Conservation (phyloP, 2,888 invertebrate genomes). For the Xiphydria camelus region DNA sequence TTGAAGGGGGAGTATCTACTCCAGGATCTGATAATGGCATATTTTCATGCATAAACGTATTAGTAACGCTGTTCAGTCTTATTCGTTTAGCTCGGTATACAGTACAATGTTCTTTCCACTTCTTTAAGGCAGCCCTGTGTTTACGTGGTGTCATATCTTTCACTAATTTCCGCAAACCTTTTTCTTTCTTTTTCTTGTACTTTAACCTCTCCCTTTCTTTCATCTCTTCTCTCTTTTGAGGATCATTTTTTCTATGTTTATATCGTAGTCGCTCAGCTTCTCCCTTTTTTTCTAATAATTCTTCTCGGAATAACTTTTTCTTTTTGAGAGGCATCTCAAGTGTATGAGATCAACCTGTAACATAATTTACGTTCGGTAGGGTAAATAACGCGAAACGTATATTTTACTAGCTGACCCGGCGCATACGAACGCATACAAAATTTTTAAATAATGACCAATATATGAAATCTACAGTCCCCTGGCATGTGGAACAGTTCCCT, state of each 20-base stretch:
- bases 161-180: constrained; percentile 12
- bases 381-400: no score
- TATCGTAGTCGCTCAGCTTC: constrained; percentile 13
- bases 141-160: constrained; percentile 15
- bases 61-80: background rate
- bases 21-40: no score
- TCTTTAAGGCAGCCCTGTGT: constrained; percentile 10
- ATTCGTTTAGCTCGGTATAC: constrained; percentile 3
- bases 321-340: constrained; percentile 12
- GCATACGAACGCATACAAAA: constrained; percentile 1
- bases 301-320: constrained; percentile 7
- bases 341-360: no score
- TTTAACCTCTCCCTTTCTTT: constrained; percentile 10
- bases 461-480: constrained; percentile 7
- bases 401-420: no score
- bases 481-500: constrained; percentile 8
- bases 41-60: no score
- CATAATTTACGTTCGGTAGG: no score
- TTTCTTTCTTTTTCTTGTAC: constrained; percentile 17
- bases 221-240: constrained; percentile 11
- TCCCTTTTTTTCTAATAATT: constrained; percentile 14
- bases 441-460: no score
- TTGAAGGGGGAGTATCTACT: no score
- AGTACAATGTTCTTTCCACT: constrained; percentile 11
- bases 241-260: constrained; percentile 14